Evolutionary conservation across 1,140 invertebrate genomes (phyloP).

Genomic region (Episyrphus balteatus): DNA sequence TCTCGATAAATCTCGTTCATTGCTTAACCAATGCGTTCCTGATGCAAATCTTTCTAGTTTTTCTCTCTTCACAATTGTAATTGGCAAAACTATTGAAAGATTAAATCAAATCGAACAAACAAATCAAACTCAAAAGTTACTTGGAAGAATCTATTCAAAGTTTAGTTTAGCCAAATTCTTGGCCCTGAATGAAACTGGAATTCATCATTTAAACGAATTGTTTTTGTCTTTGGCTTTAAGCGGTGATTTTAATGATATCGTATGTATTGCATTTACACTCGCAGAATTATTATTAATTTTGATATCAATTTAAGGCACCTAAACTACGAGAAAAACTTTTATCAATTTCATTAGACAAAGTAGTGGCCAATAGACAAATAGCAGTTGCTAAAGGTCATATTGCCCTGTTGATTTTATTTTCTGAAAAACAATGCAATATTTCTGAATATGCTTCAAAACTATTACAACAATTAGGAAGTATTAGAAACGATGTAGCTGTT

Average conservation of each 20-base stretch:
- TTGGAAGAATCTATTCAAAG: conserved; percentile 34
- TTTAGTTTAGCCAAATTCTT: conserved; percentile 30
- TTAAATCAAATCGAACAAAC: conserved; percentile 2
- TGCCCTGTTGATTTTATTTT: conserved; percentile 24
- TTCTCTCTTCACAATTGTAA: conserved; percentile 20
- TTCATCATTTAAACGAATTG: conserved; percentile 32
- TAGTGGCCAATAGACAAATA: conserved; percentile 15
- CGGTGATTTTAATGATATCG: conserved; percentile 17
- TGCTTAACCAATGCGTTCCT: neutral
- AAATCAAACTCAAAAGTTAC: conserved; percentile 22
- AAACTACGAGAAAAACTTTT: conserved; percentile 28
- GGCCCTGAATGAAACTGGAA: conserved; percentile 28
- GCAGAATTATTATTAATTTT: neutral
- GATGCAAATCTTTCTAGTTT: conserved; percentile 31
- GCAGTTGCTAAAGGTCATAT: conserved; percentile 29
- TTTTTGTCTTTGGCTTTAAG: conserved; percentile 24
- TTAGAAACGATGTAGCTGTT: conserved; percentile 22
- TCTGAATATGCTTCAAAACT: conserved; percentile 26
- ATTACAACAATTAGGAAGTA: conserved; percentile 16
- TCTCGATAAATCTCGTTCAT: neutral
- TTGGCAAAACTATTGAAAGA: conserved; percentile 18
- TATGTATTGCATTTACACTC: neutral
- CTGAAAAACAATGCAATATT: conserved; percentile 14
- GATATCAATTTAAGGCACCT: neutral
- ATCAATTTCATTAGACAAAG: conserved; percentile 23